Conservation (phyloP, 23 tunicate species). For the Aplidium turbinatum region DNA sequence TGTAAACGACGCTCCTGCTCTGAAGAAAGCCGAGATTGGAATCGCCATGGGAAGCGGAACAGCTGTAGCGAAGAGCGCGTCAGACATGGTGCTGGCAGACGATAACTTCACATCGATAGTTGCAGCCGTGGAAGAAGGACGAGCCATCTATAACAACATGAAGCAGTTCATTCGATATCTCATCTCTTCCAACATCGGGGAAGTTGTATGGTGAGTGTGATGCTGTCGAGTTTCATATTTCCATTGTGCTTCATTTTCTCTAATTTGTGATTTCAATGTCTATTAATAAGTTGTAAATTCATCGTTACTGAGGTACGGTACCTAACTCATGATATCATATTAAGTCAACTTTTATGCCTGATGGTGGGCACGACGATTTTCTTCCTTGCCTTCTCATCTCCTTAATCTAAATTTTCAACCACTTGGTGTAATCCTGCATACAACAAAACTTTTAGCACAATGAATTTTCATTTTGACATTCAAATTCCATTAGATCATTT, state of each 20-base stretch:
- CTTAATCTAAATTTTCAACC: too few relatives aligned
- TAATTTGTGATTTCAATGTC: too few relatives aligned
- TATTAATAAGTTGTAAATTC: too few relatives aligned
- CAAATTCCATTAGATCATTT: too few relatives aligned
- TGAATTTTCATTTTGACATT: too few relatives aligned
- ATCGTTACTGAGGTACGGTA: too few relatives aligned
- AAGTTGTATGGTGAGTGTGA: constrained; percentile 87
- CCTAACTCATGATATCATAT: too few relatives aligned
- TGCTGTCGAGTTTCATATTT: neutral
- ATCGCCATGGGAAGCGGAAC: constrained; percentile 99
- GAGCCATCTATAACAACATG: constrained; percentile 99
- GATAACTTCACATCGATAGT: constrained; percentile 99
- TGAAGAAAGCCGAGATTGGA: constrained; percentile 99
- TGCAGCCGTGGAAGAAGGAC: constrained; percentile 99
- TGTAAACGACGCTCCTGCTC: constrained; percentile 99
- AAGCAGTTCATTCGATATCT: constrained; percentile 98
- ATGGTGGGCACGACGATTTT: too few relatives aligned
- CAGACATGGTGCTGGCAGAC: constrained; percentile 99
- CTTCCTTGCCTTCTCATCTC: too few relatives aligned
- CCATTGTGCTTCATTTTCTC: neutral
- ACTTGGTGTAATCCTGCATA: too few relatives aligned
- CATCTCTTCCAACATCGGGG: constrained; percentile 99
- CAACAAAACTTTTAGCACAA: too few relatives aligned
- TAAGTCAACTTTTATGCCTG: too few relatives aligned
- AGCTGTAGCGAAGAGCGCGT: constrained; percentile 99